Percentiles rank a stretch among this genome's conserved stretches.
Conservation (phyloP, 2,888 invertebrate genomes). For the Tineola bisselliella region DNA sequence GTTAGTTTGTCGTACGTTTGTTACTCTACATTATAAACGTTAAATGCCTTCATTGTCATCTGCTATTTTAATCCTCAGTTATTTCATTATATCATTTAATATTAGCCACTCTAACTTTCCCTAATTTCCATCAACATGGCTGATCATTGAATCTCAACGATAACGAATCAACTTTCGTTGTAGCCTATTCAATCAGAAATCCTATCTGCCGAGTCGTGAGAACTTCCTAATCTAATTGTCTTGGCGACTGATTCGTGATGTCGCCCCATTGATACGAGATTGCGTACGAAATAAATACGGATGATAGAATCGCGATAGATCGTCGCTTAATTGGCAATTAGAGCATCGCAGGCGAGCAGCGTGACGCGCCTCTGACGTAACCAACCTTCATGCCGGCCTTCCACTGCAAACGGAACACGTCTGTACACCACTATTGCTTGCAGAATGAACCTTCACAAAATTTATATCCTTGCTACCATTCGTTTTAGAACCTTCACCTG, state of each 20-base stretch:
- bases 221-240: slow-evolving; percentile 8
- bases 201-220: slow-evolving; percentile 2
- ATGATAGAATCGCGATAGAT: slow-evolving; percentile 3
- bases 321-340: slow-evolving; percentile 36
- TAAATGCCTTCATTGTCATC: too few species aligned
- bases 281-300: not conserved
- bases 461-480: not conserved
- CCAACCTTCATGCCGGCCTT: slow-evolving; percentile 44
- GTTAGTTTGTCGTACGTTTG: too few species aligned
- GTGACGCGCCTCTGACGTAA: slow-evolving; percentile 58
- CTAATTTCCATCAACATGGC: not conserved
- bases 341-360: slow-evolving; percentile 49
- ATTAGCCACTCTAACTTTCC: not conserved
- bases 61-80: too few species aligned
- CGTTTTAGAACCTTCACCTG: slow-evolving; percentile 13
- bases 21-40: too few species aligned
- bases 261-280: not conserved
- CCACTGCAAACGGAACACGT: not conserved
- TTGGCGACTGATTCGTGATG: not conserved
- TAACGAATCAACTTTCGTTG: slow-evolving; percentile 3
- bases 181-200: slow-evolving; percentile 1
- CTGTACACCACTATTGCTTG: slow-evolving; percentile 15
- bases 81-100: too few species aligned
- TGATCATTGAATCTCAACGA: not conserved
- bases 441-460: slow-evolving; percentile 12